phyloP scores from a whole-genome alignment of 2,888 invertebrate genomes.

The Acleris literana region DNA sequence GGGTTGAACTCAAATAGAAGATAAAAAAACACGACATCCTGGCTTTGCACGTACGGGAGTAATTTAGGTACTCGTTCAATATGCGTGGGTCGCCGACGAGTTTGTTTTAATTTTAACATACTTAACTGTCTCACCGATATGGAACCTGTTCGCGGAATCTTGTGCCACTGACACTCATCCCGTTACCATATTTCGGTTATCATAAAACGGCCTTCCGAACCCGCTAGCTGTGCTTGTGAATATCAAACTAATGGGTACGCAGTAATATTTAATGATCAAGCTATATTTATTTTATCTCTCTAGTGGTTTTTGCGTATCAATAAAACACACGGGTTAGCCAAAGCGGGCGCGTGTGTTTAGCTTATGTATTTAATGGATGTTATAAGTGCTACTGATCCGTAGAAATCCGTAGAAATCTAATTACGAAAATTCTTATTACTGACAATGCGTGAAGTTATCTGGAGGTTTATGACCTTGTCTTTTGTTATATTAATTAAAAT shows the following conservation, averaged over 20 bases:
- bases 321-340: slow-evolving; percentile 11
- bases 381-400: too few species aligned
- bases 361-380: background rate
- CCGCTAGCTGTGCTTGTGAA: slow-evolving; percentile 59
- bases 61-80: too few species aligned
- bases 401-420: too few species aligned
- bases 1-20: too few species aligned
- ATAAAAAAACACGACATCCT: too few species aligned
- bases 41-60: too few species aligned
- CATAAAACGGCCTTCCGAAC: slow-evolving; percentile 41
- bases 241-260: slow-evolving; percentile 63
- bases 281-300: slow-evolving; percentile 29
- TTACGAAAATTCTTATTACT: too few species aligned
- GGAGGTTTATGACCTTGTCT: too few species aligned
- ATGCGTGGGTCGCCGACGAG: background rate
- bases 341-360: background rate
- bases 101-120: background rate
- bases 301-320: slow-evolving; percentile 28
- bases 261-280: slow-evolving; percentile 48
- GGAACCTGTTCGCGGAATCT: slow-evolving; percentile 25
- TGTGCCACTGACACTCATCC: slow-evolving; percentile 30
- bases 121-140: slow-evolving; percentile 19
- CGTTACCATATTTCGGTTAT: slow-evolving; percentile 25
- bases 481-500: too few species aligned
- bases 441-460: too few species aligned